A percentile compares a stretch with the other conserved stretches of the same genome.
Conservation (phyloP, 1,140 invertebrate species). For the Tetragonula clypearis region DNA sequence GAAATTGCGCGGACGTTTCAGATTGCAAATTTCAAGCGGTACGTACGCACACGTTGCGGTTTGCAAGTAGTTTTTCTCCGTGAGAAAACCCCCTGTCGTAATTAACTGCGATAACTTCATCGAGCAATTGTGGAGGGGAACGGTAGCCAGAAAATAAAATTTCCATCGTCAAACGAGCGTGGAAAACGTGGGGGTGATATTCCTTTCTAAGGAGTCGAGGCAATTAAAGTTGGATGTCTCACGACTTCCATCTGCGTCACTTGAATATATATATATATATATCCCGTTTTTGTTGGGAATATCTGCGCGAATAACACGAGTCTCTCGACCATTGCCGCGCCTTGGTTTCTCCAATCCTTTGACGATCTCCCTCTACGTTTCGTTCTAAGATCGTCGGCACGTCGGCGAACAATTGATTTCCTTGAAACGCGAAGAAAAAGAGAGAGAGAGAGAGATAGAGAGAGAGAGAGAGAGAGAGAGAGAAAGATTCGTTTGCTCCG, state of each 20-base stretch:
- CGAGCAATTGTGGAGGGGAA: conserved; percentile 20
- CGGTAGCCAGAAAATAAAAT: conserved; percentile 29
- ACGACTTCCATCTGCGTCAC: neutral
- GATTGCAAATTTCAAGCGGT: neutral
- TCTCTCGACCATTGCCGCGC: too few relatives aligned
- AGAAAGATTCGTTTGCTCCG: neutral
- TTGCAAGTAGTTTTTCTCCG: neutral
- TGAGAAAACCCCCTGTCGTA: neutral
- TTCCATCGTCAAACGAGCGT: conserved; percentile 29
- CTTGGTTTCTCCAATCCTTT: too few relatives aligned
- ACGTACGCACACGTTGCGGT: neutral
- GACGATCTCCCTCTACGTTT: too few relatives aligned
- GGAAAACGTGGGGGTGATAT: conserved; percentile 6
- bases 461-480: too few relatives aligned
- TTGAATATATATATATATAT: neutral
- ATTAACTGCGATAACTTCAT: conserved; percentile 48
- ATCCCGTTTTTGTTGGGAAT: neutral
- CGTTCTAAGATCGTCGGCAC: neutral
- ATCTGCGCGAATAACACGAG: neutral
- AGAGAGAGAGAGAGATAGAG: too few relatives aligned
- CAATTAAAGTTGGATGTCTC: conserved; percentile 36
- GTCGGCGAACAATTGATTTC: neutral
- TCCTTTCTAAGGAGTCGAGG: conserved; percentile 1
- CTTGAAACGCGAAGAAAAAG: neutral
- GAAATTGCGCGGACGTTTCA: neutral